These are phyloP conservation scores for Pyxicephalus adspersus DNA, from an alignment of 2,113 vertebrate genomes.

Conservation along the genomic window DNA sequence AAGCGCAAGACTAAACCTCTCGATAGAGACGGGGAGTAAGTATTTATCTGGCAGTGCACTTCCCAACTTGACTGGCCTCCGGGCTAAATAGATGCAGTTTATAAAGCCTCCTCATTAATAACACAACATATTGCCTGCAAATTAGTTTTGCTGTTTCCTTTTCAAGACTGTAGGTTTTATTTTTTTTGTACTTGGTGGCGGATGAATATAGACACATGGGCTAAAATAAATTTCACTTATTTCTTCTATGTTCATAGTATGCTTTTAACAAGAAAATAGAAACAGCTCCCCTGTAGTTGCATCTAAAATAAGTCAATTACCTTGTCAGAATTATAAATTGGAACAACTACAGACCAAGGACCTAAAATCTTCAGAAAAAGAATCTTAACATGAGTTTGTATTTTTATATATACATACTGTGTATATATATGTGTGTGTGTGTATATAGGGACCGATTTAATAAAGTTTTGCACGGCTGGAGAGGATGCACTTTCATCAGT, in stretches of 20 bases:
- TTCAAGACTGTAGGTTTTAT: constrained; percentile 37
- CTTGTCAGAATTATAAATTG: neutral
- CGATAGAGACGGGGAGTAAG: constrained; percentile 29
- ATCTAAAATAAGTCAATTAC: neutral
- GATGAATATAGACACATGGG: constrained; percentile 31
- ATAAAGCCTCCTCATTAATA: constrained; percentile 53
- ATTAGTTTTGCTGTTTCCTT: constrained; percentile 50
- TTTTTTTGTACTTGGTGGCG: constrained; percentile 10
- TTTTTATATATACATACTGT: no score
- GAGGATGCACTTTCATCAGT: no score
- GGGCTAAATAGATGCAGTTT: constrained; percentile 52
- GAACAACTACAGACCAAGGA: no score
- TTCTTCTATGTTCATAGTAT: constrained; percentile 29
- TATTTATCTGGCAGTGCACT: constrained; percentile 51
- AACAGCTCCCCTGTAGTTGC: neutral
- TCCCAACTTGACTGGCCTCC: constrained; percentile 51
- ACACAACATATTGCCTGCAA: constrained; percentile 31
- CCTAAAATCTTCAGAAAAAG: no score
- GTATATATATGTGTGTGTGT: no score
- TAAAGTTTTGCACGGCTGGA: no score
- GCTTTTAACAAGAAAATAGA: neutral
- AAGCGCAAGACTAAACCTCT: constrained; percentile 40
- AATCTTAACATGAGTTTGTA: no score
- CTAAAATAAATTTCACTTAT: constrained; percentile 33
- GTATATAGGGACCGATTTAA: no score